These are phyloP conservation scores for Xenotilapia caudafasciata DNA, from an alignment of 2,113 vertebrate species.

Conservation along the genomic window DNA sequence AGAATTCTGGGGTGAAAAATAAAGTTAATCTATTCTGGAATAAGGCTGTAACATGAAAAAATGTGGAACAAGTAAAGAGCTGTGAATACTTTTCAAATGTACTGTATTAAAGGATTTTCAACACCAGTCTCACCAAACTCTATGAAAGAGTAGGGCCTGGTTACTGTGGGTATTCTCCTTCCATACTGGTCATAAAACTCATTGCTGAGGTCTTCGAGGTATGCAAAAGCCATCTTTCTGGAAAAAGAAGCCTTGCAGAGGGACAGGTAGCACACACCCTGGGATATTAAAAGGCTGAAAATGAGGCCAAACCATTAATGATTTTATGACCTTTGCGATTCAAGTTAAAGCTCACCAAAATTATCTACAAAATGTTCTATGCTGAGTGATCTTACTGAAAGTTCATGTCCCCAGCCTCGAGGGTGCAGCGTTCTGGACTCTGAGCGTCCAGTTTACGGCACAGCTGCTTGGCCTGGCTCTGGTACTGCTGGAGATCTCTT, in stretches of 20 bases:
- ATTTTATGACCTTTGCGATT: not conserved
- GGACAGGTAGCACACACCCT: constrained; percentile 89
- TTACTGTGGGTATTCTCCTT: constrained; percentile 84
- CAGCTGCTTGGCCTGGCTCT: constrained; percentile 94
- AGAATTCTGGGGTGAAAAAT: not conserved
- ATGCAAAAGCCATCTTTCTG: constrained; percentile 90
- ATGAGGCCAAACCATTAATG: not conserved
- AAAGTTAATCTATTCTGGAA: not conserved
- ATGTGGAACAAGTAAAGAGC: not conserved
- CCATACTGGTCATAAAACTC: constrained; percentile 93
- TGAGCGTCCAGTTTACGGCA: constrained; percentile 91
- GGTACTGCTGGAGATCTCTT: constrained; percentile 91
- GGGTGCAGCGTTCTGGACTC: constrained; percentile 89
- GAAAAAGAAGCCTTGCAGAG: constrained; percentile 88
- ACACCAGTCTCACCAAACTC: constrained; percentile 81
- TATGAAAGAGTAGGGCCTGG: constrained; percentile 96
- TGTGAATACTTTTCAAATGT: not conserved
- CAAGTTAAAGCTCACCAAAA: not conserved
- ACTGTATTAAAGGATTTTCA: not conserved
- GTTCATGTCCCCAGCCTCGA: constrained; percentile 86
- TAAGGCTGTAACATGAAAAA: not conserved
- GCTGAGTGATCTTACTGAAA: constrained; percentile 84
- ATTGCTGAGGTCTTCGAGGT: constrained; percentile 86
- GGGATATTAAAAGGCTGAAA: constrained; percentile 84
- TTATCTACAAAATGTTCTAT: not conserved